These are phyloP conservation scores for Coptodon bakossiorum DNA, from an alignment of 2,113 vertebrate genomes.

Conservation along the genomic window DNA sequence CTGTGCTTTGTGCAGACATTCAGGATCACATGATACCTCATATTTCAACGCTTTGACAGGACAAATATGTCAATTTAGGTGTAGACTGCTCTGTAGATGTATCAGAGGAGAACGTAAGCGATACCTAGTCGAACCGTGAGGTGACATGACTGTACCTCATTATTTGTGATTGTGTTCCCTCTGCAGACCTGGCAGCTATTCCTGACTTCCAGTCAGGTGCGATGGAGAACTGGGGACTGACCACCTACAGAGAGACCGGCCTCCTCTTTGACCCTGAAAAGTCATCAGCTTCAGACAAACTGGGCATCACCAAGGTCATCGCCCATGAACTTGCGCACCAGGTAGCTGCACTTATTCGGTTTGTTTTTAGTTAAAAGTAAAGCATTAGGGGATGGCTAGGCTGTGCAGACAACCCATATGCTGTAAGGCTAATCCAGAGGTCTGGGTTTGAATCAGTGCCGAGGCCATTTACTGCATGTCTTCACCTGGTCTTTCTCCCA, in stretches of 20 bases:
- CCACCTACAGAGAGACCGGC: conserved; percentile 69
- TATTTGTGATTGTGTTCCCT: background rate
- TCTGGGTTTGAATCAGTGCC: background rate
- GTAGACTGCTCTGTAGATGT: background rate
- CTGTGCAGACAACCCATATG: background rate
- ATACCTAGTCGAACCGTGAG: fast-evolving
- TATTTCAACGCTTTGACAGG: fast-evolving
- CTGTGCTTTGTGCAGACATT: fast-evolving
- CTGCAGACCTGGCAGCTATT: conserved; percentile 71
- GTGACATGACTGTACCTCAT: background rate
- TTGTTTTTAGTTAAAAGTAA: background rate
- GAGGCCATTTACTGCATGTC: background rate
- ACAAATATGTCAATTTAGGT: background rate
- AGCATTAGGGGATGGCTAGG: background rate
- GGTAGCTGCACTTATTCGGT: conserved; percentile 14
- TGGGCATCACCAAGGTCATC: conserved; percentile 67
- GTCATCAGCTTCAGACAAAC: conserved; percentile 69
- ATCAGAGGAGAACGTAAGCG: background rate
- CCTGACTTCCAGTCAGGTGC: conserved; percentile 77
- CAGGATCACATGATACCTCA: background rate
- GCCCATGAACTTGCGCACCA: conserved; percentile 75
- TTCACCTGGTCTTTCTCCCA: background rate
- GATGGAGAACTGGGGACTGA: conserved; percentile 78
- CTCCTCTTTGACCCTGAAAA: conserved; percentile 65
- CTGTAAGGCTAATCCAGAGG: background rate